Conservation (phyloP, 1,140 invertebrate genomes). For the Lasaia peninsularis region DNA sequence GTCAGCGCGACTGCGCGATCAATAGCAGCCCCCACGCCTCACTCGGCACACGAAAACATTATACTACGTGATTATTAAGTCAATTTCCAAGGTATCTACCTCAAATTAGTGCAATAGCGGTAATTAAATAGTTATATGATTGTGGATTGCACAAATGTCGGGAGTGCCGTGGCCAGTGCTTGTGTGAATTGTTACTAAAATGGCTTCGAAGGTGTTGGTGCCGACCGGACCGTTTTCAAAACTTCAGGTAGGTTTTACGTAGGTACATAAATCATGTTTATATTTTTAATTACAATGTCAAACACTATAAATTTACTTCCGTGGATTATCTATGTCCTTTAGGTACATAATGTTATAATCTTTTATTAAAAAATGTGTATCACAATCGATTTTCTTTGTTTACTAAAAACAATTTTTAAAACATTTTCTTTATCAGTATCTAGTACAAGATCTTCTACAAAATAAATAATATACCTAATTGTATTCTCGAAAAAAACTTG, state of each 20-base stretch:
- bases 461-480: no score
- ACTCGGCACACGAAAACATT: constrained; percentile 18
- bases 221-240: constrained; percentile 59
- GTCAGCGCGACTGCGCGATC: constrained; percentile 63
- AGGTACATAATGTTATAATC: no score
- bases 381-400: no score
- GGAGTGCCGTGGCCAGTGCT: constrained; percentile 8
- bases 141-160: constrained; percentile 60
- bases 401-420: no score
- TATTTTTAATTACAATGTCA: no score
- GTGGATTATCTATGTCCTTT: no score
- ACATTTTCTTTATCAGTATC: no score
- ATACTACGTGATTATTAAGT: constrained; percentile 40
- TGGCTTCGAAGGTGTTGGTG: constrained; percentile 70
- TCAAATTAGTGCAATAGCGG: constrained; percentile 28
- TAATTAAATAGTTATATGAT: constrained; percentile 26
- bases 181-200: constrained; percentile 23
- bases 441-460: no score
- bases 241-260: constrained; percentile 53
- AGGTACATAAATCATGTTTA: no score
- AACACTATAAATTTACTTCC: no score
- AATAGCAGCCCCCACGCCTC: constrained; percentile 43
- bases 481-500: no score
- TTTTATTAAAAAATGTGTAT: no score
- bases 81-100: constrained; percentile 53